Base-by-base conservation (phyloP, 1,140 invertebrate species). In the Agraylea sexmaculata region DNA sequence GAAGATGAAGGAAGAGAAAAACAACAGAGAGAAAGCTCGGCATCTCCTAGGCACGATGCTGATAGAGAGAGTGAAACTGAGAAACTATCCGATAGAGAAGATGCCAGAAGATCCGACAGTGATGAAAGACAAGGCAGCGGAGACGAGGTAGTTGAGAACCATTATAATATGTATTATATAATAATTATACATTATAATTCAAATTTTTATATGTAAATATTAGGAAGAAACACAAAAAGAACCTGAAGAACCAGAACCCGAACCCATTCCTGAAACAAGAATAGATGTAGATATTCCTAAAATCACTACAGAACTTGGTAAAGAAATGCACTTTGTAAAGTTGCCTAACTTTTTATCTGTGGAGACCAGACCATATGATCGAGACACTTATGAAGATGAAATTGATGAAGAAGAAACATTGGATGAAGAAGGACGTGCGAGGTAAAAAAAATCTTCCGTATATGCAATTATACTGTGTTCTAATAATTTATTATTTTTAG, bases 341-440 rank as follows among this genome's bases (percentile, higher is more conserved):
- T 55, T 93, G 25, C 89, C 89, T 1, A 93, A 93, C 60, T 93
- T 94, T 57, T 72, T 94, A 47, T 90, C 87, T 0, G 86, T 91
- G 2, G 87, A 91, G 56, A 88, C 86, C 0, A 69, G 93, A 49
- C 94, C 94, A 1, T 99, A 96, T 59, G 93, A 98, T 62, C 74
- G 80, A 1, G 80, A 83, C 43, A 90, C 86, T 0, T 99, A 99
- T 62, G 95, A 99, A 67, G 94, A 98, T 70, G 95, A 99, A 70
- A 91, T 98, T 50, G 94, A 98, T 56, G 95, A 99, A 54, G 93
- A 99, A 61, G 93, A 98, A 66, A 90, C 91, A 0, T 68, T 96
- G 34, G 93, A 98, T 62, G 95, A 98, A 58, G 95, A 99, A 72
- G 95, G 95, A 53, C 67, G 92, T 45, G 86, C 87, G n/a, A 77